Base-by-base conservation (phyloP, 2,113 vertebrate species). In the Agelaius phoeniceus region DNA sequence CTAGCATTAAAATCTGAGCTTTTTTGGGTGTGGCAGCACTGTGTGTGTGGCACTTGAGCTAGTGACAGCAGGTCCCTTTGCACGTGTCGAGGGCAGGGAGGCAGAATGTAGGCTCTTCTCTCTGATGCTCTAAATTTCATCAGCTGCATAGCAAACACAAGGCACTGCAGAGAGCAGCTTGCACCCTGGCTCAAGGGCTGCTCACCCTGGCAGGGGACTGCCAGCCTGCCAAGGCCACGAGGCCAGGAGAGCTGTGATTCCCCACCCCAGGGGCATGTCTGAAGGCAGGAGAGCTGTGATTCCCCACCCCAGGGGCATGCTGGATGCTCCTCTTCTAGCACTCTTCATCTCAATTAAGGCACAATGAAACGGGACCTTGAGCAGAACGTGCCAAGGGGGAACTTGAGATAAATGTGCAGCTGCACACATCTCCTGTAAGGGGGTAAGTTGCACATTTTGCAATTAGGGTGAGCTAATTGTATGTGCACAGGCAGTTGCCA, bases 381-480 rank as follows among this genome's bases (percentile, higher is more conserved):
- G 58, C 61, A 58, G 79, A 78, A 65, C 14, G 3, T 44, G 55
- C 85, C 52, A 63, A 46, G 41, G 68, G 11, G 68, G 96, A 96
- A 93, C 77, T 61, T 49, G 83, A 90, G 94, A 89, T 33, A 57
- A 68, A 68, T 4, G 37, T 89, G 88, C 88, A 93, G 89, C 85
- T 92, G 92, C 88, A 62, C 19, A 13, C 57, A 54, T 75, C 79
- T 90, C 65, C 80, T 82, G 44, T 39, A 90, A 84, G 30, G 26
- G 68, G 21, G 66, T 43, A 65, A 84, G 65, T 39, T 78, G 94
- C 59, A 51, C 59, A 46, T 71, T 86, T 92, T 90, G 86, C 94
- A 87, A 20, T 95, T 94, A 89, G 86, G 57, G 48, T 89, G 80
- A 95, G 84, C 65, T 97, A 94, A 93, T 89, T 95, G 65, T 51